These are phyloP conservation scores for Pollenia griseotomentosa DNA, from an alignment of 2,888 invertebrate species.

Conservation along the genomic window DNA sequence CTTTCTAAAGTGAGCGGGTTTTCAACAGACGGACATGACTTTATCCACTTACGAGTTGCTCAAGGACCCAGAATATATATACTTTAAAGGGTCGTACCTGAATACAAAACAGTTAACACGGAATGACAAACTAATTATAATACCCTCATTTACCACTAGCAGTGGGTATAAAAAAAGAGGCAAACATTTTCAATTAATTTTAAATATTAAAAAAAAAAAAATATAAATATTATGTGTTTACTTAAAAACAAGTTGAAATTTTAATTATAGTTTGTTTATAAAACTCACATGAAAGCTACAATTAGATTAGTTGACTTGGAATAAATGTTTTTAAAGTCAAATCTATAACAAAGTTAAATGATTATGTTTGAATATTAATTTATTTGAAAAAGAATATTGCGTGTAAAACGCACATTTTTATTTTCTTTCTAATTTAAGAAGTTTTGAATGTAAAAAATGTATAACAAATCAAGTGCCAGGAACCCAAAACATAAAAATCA, in stretches of 20 bases:
- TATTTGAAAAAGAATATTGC: constrained; percentile 2
- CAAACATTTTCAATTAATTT: neutral
- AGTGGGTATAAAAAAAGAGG: neutral
- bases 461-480: constrained; percentile 16
- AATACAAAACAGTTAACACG: too few species aligned
- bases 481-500: constrained; percentile 13
- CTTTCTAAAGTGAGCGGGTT: too few species aligned
- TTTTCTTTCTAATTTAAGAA: constrained; percentile 7
- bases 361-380: constrained; percentile 14
- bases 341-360: neutral
- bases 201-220: neutral
- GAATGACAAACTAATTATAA: too few species aligned
- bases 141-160: too few species aligned
- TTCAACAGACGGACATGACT: too few species aligned
- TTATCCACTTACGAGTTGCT: too few species aligned
- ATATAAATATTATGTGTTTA: neutral
- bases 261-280: neutral
- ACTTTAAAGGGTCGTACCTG: too few species aligned
- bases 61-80: too few species aligned
- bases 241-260: neutral
- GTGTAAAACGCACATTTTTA: constrained; percentile 38
- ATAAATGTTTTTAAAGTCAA: neutral
- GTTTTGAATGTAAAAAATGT: neutral
- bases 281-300: neutral
- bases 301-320: neutral